A percentile compares a stretch with the other conserved stretches of the same genome.
These are phyloP conservation scores for Pangasius mekongensis DNA, from an alignment of 2,797 vertebrate species.

Conservation along the genomic window DNA sequence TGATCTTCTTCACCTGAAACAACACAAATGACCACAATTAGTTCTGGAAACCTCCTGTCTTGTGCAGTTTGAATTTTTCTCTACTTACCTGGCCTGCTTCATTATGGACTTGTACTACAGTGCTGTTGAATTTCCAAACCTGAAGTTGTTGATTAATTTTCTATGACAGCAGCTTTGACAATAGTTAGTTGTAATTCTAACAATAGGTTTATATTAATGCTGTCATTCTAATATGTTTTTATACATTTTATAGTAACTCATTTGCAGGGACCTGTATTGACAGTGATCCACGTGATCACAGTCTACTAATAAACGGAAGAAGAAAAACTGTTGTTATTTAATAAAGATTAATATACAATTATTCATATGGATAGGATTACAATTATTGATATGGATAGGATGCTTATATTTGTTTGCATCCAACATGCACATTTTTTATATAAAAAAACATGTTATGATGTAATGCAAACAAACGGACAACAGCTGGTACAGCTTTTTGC, in stretches of 20 bases:
- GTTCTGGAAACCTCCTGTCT: neutral
- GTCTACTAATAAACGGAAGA: neutral
- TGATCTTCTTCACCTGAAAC: constrained; percentile 90
- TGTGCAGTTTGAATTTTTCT: neutral
- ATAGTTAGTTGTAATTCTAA: neutral
- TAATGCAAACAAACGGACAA: neutral
- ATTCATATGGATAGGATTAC: too few relatives aligned
- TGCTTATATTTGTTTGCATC: neutral
- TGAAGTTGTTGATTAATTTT: neutral
- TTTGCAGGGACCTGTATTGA: neutral
- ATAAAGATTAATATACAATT: neutral
- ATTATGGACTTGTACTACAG: neutral
- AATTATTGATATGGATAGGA: neutral
- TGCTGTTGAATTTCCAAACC: neutral
- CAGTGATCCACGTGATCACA: too few relatives aligned
- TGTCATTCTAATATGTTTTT: neutral
- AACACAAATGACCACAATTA: constrained; percentile 2
- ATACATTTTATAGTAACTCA: neutral
- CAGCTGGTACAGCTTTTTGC: neutral
- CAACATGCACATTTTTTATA: neutral
- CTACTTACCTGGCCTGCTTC: neutral
- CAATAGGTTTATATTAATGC: neutral
- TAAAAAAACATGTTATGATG: neutral
- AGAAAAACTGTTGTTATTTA: neutral
- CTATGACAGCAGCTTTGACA: neutral